Percentiles rank a stretch among this genome's conserved stretches.
Conservation (phyloP, 2,888 invertebrate species). For the Apodemia hepburni region DNA sequence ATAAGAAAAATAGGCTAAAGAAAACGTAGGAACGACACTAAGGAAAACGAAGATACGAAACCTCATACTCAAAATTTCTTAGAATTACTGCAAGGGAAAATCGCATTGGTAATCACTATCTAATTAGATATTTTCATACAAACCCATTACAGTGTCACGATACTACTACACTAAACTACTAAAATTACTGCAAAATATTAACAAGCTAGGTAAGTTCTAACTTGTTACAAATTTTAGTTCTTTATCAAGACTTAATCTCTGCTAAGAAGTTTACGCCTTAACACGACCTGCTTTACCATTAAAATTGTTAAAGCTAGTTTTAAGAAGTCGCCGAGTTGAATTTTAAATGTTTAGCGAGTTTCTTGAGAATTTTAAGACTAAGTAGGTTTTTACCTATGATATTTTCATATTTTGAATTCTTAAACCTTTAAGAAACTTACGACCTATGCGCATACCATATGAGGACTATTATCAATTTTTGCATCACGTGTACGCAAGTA, state of each 20-base stretch:
- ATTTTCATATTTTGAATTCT: not conserved
- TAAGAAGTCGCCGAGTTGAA: not conserved
- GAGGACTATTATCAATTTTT: not conserved
- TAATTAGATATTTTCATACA: no score
- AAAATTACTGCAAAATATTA: not conserved
- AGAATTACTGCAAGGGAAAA: no score
- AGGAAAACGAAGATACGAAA: no score
- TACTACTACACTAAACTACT: not conserved
- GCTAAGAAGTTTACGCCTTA: conserved; percentile 9
- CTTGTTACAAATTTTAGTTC: not conserved
- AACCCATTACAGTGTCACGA: no score
- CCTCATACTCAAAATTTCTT: no score
- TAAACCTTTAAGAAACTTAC: not conserved
- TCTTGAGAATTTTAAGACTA: not conserved
- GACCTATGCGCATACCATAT: not conserved
- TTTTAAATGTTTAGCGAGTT: conserved; percentile 2
- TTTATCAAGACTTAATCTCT: not conserved
- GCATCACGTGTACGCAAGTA: not conserved
- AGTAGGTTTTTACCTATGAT: not conserved
- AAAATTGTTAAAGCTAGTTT: conserved; percentile 12
- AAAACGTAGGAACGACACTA: no score
- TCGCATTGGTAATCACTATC: no score
- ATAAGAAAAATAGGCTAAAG: no score
- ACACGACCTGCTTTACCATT: conserved; percentile 3
- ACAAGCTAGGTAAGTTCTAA: not conserved